A percentile compares a stretch with the other conserved stretches of the same genome.
These are phyloP conservation scores for Andricus grossulariae DNA, from an alignment of 1,140 invertebrate species.

Conservation along the genomic window DNA sequence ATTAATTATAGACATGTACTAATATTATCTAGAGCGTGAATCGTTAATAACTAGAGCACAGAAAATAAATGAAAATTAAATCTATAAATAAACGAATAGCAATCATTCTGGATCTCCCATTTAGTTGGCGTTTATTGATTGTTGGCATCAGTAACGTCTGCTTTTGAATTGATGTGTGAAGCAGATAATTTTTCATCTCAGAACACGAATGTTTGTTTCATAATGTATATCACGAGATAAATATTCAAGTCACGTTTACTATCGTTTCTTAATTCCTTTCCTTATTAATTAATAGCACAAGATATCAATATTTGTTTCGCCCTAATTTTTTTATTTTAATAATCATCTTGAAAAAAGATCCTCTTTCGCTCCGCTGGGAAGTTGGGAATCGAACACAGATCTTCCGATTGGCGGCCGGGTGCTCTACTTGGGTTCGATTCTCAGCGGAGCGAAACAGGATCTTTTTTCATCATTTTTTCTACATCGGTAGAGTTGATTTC, in stretches of 20 bases:
- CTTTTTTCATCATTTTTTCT: too few species aligned
- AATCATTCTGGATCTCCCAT: constrained; percentile 10
- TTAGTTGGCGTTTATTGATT: constrained; percentile 27
- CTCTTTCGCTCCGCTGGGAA: too few species aligned
- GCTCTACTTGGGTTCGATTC: too few species aligned
- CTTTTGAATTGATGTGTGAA: constrained; percentile 24
- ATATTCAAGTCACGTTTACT: not conserved
- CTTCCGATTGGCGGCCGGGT: too few species aligned
- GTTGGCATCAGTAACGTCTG: constrained; percentile 28
- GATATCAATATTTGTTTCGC: too few species aligned
- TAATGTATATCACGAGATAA: not conserved
- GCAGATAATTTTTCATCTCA: not conserved
- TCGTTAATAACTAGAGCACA: constrained; percentile 3
- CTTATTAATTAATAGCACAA: not conserved
- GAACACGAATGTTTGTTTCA: not conserved
- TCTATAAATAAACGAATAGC: constrained; percentile 27
- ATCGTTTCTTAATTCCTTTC: not conserved
- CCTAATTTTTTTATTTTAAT: too few species aligned
- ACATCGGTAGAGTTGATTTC: too few species aligned
- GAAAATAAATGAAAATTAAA: constrained; percentile 17
- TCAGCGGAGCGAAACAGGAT: too few species aligned
- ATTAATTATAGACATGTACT: not conserved
- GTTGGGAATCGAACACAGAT: too few species aligned
- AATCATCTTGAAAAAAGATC: too few species aligned
- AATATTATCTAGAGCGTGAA: constrained; percentile 4